These are phyloP conservation scores for Eublepharis macularius DNA, from an alignment of 2,113 vertebrate species.

Conservation along the genomic window DNA sequence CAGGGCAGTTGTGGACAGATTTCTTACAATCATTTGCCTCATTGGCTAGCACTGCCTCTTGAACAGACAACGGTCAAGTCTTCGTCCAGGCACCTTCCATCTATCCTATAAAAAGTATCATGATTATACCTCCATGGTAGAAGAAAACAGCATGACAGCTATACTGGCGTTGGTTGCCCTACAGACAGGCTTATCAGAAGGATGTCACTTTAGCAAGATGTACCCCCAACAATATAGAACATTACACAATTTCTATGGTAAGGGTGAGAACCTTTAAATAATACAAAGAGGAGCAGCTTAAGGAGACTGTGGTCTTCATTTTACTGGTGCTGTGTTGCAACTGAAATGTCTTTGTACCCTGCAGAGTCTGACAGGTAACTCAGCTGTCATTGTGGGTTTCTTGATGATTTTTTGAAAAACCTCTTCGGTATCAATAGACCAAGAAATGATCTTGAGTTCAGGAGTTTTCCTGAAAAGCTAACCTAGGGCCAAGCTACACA, in stretches of 20 bases:
- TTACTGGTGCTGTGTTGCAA: slow-evolving; percentile 28
- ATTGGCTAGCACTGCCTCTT: neutral
- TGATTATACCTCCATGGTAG: slow-evolving; percentile 20
- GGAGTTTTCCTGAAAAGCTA: neutral
- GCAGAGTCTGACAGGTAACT: slow-evolving; percentile 36
- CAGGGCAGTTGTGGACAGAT: slow-evolving; percentile 5
- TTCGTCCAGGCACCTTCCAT: neutral
- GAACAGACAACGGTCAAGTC: slow-evolving; percentile 21
- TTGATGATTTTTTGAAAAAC: no score
- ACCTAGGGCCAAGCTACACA: no score
- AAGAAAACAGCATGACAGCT: slow-evolving; percentile 6
- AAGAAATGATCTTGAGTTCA: neutral
- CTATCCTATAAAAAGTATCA: slow-evolving; percentile 13
- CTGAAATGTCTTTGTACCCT: slow-evolving; percentile 26
- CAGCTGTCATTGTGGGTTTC: neutral
- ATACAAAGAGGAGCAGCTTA: slow-evolving; percentile 47
- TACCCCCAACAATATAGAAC: slow-evolving; percentile 35
- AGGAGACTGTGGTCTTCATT: slow-evolving; percentile 40
- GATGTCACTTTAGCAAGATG: slow-evolving; percentile 49
- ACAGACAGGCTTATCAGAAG: slow-evolving; percentile 27
- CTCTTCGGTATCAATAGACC: no score
- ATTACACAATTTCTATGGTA: neutral
- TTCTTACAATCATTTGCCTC: neutral
- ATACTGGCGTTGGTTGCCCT: slow-evolving; percentile 17
- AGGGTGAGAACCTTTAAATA: slow-evolving; percentile 63